These are phyloP conservation scores for Rhyzopertha dominica DNA, from an alignment of 1,140 invertebrate species.

Conservation along the genomic window DNA sequence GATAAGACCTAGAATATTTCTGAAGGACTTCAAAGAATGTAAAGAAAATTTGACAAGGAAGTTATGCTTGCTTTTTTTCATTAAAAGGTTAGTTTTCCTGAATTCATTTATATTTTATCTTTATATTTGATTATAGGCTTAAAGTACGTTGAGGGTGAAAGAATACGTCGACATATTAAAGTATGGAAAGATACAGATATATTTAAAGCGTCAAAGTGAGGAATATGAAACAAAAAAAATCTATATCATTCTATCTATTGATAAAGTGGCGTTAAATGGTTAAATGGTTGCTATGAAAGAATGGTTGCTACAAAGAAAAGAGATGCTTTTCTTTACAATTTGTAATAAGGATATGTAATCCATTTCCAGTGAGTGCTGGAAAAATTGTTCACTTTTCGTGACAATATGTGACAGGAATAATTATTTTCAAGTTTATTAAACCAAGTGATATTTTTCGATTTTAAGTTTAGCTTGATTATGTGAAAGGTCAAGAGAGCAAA, in stretches of 20 bases:
- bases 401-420: too few species aligned
- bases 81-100: slow-evolving; percentile 6
- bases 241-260: slow-evolving; percentile 2
- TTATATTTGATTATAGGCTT: too few species aligned
- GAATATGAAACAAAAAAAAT: slow-evolving; percentile 5
- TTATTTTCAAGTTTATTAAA: too few species aligned
- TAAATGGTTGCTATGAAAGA: slow-evolving; percentile 5
- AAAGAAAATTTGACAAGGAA: too few species aligned
- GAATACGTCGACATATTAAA: slow-evolving; percentile 8
- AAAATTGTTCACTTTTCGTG: too few species aligned
- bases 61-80: slow-evolving; percentile 8
- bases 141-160: slow-evolving; percentile 9
- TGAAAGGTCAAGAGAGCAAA: too few species aligned
- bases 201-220: slow-evolving; percentile 9
- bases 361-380: too few species aligned
- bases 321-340: slow-evolving; percentile 7
- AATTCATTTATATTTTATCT: slow-evolving; percentile 2
- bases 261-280: slow-evolving; percentile 4
- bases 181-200: slow-evolving; percentile 6
- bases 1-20: slow-evolving; percentile 7
- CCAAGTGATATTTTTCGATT: too few species aligned
- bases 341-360: slow-evolving; percentile 5
- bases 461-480: too few species aligned
- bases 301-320: slow-evolving; percentile 8
- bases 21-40: too few species aligned